A percentile compares a stretch with the other conserved stretches of the same genome.
These are phyloP conservation scores for Oophaga pumilio DNA, from an alignment of 2,113 vertebrate genomes.

Conservation along the genomic window DNA sequence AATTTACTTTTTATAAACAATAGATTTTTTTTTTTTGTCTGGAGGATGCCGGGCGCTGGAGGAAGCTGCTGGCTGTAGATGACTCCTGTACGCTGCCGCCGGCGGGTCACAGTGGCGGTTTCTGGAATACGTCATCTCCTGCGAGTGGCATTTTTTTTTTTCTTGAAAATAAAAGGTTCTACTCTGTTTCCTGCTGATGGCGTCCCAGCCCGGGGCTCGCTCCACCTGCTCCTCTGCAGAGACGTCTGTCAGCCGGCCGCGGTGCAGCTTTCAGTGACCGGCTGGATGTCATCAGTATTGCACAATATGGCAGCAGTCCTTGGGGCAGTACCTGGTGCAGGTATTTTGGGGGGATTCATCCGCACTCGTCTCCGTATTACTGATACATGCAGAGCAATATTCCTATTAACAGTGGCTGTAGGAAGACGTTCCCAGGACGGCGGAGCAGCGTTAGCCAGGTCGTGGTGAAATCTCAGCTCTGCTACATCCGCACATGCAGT, in stretches of 20 bases:
- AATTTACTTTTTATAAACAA: slow-evolving; percentile 52
- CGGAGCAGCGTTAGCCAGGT: not conserved
- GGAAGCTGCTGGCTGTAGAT: not conserved
- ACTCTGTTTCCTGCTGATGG: slow-evolving; percentile 29
- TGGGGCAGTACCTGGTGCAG: not conserved
- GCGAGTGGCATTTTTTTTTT: slow-evolving; percentile 77
- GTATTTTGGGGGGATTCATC: not conserved
- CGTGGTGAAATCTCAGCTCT: not conserved
- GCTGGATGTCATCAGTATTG: slow-evolving; percentile 7
- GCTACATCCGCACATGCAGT: not conserved
- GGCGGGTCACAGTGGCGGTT: not conserved
- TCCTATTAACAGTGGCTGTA: not conserved
- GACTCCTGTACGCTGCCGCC: not conserved
- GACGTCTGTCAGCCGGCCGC: not conserved
- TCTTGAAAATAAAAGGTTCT: slow-evolving; percentile 67
- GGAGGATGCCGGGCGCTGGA: not conserved
- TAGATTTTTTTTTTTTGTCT: slow-evolving; percentile 12
- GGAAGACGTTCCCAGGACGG: not conserved
- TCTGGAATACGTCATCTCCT: slow-evolving; percentile 9
- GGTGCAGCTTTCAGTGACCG: not conserved
- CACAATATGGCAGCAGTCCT: not conserved
- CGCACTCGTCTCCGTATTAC: not conserved
- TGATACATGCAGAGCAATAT: not conserved
- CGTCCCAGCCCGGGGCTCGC: not conserved
- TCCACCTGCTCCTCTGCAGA: not conserved